Evolutionary conservation across 2,113 vertebrate species (phyloP), one percentile per base, ranked within the genome.

Genomic region (Archocentrus centrarchus): DNA sequence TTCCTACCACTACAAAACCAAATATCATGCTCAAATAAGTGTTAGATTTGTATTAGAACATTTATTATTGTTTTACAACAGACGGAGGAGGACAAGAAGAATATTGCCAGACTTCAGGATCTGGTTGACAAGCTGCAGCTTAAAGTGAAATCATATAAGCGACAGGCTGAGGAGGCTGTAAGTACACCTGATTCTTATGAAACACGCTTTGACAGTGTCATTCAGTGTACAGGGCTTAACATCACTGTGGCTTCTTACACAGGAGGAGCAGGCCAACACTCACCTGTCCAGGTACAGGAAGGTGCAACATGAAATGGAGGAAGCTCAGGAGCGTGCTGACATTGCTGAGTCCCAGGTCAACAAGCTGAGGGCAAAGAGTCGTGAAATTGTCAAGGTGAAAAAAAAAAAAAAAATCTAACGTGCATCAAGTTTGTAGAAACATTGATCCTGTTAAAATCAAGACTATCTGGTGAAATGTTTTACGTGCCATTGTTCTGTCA

Each of bases 311-410:
- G 96, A 97, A 82, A 92, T 97, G 93, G 96, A 97, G 84, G 96
- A 97, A 57, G 96, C 97, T 7, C 94, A 97, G 88, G 97, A 97
- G 90, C 88, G 96, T 0, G 97, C 96, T 0, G 97, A 97, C 78
- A 96, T 97, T 0, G 94, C 96, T 0, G 96, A 97, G 90, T 96
- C 96, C 24, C 96, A 97, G 83, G 96, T 97, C 91, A 97, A 97
- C 93, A 97, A 97, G 86, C 92, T 97, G 76, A 94, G 96, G 79
- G 95, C 79, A 47, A 97, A 96, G 91, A 97, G 96, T 47, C 95
- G 95, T 3, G 96, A 97, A 35, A 85, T 95, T 22, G 91, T 93
- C 15, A 95, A 89, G 93, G 94, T 95, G 94, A 81, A 27, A 27
- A n/a, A 41, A 73, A 57, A 2, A n/a, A 58, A 20, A 24, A 41